A percentile compares a stretch with the other conserved stretches of the same genome.
phyloP scores from a whole-genome alignment of 2,797 vertebrate species.

The Acrossocheilus wenchowensis region DNA sequence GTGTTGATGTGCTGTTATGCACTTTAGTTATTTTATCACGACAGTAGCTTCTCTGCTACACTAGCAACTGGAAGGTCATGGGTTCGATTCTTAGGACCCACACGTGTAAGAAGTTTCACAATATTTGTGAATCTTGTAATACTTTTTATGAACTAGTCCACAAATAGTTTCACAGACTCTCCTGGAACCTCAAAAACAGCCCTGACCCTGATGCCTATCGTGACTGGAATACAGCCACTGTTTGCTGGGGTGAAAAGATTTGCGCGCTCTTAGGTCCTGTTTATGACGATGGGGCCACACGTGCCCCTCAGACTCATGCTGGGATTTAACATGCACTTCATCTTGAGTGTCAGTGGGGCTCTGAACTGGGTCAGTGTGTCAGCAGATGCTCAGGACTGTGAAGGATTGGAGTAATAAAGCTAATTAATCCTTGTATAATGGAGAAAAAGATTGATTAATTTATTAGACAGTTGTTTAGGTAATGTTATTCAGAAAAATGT shows the following conservation, averaged over 20 bases:
- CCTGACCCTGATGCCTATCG: background rate
- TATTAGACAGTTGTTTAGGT: background rate
- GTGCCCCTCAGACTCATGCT: constrained; percentile 7
- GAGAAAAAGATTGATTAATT: background rate
- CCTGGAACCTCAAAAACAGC: background rate
- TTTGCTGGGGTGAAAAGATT: background rate
- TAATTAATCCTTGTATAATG: background rate
- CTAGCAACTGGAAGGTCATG: background rate
- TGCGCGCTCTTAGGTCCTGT: background rate
- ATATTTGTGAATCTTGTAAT: background rate
- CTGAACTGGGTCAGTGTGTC: constrained; percentile 66
- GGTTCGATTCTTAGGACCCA: background rate
- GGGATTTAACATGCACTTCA: constrained; percentile 42
- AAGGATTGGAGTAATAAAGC: background rate
- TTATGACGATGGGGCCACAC: constrained; percentile 9
- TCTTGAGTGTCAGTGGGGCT: constrained; percentile 50
- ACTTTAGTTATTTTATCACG: background rate
- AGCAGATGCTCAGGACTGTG: constrained; percentile 30
- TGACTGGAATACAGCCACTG: constrained; percentile 17
- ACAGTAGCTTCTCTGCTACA: background rate
- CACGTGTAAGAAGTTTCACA: no score
- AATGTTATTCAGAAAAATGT: background rate
- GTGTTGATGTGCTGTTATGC: constrained; percentile 22
- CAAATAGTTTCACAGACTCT: background rate
- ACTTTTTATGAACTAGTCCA: background rate